Evolutionary conservation across 2,797 vertebrate species (phyloP).

Genomic region (Eupleurogrammus muticus): DNA sequence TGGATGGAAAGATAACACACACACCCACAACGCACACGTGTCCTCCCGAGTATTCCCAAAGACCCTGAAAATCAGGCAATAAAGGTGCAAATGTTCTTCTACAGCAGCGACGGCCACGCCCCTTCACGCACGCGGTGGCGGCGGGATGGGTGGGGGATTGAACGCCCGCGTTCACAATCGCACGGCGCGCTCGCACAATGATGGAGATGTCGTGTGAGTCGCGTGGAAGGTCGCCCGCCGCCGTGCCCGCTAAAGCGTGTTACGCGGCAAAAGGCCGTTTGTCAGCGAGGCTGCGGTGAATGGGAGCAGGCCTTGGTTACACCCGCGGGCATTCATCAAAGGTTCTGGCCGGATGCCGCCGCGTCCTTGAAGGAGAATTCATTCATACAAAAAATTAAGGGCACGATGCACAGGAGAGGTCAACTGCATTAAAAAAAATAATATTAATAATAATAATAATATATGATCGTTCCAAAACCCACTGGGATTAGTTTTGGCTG

Average conservation of each 20-base stretch:
- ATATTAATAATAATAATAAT: too few species aligned
- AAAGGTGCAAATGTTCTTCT: slow-evolving; percentile 27
- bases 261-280: slow-evolving; percentile 61
- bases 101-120: too few species aligned
- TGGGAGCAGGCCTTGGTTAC: slow-evolving; percentile 54
- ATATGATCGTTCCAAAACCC: too few species aligned
- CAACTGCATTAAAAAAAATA: slow-evolving; percentile 19
- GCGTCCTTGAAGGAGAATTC: slow-evolving; percentile 57
- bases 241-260: slow-evolving; percentile 60
- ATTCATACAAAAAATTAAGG: slow-evolving; percentile 32
- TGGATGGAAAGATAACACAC: background rate
- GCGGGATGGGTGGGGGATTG: too few species aligned
- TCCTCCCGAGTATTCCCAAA: slow-evolving; percentile 12
- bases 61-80: slow-evolving; percentile 15
- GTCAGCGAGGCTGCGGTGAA: slow-evolving; percentile 60
- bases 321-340: slow-evolving; percentile 67
- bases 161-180: background rate
- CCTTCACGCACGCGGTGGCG: background rate
- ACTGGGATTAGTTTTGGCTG: too few species aligned
- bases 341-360: slow-evolving; percentile 28
- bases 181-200: slow-evolving; percentile 30
- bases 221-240: slow-evolving; percentile 61
- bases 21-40: background rate
- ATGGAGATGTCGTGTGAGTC: slow-evolving; percentile 64
- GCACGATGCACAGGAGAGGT: slow-evolving; percentile 34